Evolutionary conservation across 2,888 invertebrate genomes (phyloP).

Genomic region (Nebria brevicollis): DNA sequence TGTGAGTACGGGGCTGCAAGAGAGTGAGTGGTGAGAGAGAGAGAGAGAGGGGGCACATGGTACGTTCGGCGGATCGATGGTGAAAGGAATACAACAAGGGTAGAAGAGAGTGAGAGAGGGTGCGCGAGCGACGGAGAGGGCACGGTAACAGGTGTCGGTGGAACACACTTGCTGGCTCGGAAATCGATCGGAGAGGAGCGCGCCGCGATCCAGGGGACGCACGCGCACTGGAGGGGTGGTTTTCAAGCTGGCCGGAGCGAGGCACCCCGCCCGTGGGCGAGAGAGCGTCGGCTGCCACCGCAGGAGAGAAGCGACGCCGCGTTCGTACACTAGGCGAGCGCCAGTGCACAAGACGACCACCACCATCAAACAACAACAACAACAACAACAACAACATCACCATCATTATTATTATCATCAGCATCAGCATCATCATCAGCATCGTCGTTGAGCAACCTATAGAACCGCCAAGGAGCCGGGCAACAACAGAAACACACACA

Average conservation of each 20-base stretch:
- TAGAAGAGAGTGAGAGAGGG: constrained; percentile 7
- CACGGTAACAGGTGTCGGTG: constrained; percentile 63
- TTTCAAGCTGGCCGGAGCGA: constrained; percentile 48
- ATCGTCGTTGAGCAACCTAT: too few species aligned
- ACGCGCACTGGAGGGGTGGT: constrained; percentile 51
- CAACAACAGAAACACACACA: background rate
- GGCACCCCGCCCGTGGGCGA: constrained; percentile 57
- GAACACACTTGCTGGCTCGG: constrained; percentile 41
- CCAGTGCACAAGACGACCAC: constrained; percentile 8
- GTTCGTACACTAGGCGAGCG: constrained; percentile 8
- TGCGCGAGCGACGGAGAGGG: constrained; percentile 14
- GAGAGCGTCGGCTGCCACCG: constrained; percentile 32
- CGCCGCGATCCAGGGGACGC: constrained; percentile 49
- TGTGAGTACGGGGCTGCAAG: background rate
- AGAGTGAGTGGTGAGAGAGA: constrained; percentile 3
- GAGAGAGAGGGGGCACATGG: background rate
- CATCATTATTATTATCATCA: too few species aligned
- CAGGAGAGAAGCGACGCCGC: constrained; percentile 20
- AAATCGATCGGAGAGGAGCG: constrained; percentile 57
- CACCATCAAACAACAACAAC: constrained; percentile 1
- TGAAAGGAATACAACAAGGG: background rate
- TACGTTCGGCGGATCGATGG: background rate
- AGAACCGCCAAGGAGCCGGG: background rate
- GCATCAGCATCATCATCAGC: too few species aligned
- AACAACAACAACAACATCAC: background rate